Evolutionary conservation across 2,797 vertebrate species (phyloP).

Genomic region (Enteromius paludinosus): DNA sequence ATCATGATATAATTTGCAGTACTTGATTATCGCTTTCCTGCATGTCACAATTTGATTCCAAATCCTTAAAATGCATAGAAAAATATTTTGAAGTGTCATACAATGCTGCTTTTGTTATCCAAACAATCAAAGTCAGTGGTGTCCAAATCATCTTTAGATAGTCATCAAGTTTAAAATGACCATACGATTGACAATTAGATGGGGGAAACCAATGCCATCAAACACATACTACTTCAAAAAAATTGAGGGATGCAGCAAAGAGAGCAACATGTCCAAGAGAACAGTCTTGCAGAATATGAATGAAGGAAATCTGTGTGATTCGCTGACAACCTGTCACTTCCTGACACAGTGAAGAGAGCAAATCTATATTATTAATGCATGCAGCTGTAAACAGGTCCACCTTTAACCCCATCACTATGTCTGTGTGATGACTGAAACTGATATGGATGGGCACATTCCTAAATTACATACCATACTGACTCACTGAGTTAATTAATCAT

Average conservation of each 20-base stretch:
- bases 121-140: background rate
- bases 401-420: constrained; percentile 29
- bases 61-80: background rate
- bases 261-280: background rate
- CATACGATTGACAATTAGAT: background rate
- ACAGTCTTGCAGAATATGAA: constrained; percentile 54
- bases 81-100: background rate
- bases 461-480: constrained; percentile 39
- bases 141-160: background rate
- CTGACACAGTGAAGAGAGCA: constrained; percentile 43
- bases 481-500: constrained; percentile 71
- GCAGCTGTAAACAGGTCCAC: constrained; percentile 55
- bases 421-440: constrained; percentile 47
- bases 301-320: constrained; percentile 48
- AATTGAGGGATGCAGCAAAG: constrained; percentile 6
- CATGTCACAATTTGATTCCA: constrained; percentile 23
- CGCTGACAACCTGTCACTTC: constrained; percentile 48
- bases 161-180: background rate
- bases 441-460: constrained; percentile 40
- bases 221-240: constrained; percentile 7
- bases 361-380: constrained; percentile 58
- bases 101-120: background rate
- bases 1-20: background rate
- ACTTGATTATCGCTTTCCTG: background rate
- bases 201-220: constrained; percentile 4